Conservation (phyloP, 2,888 invertebrate genomes). For the Dryococelus australis region DNA sequence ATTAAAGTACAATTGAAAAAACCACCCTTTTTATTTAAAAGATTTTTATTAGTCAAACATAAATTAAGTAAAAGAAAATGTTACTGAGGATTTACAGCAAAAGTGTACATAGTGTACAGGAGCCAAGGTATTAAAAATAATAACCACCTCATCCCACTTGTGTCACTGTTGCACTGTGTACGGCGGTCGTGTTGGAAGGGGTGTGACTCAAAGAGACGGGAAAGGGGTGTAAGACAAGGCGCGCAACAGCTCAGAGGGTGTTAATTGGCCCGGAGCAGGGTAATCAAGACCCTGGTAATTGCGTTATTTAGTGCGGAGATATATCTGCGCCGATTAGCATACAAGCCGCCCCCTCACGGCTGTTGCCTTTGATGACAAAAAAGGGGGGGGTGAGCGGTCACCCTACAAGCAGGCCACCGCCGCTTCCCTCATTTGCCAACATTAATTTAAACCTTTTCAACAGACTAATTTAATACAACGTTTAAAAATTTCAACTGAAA, state of each 20-base stretch:
- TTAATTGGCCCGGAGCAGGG: conserved; percentile 13
- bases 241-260: conserved; percentile 21
- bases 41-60: background rate
- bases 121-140: too few species aligned
- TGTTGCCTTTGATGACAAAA: background rate
- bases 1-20: too few species aligned
- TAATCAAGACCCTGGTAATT: conserved; percentile 25
- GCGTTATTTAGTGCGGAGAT: conserved; percentile 12
- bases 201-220: background rate
- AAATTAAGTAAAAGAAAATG: background rate
- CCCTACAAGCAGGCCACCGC: background rate
- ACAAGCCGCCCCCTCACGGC: background rate
- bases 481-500: too few species aligned
- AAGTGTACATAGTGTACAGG: too few species aligned
- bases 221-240: conserved; percentile 21
- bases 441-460: background rate
- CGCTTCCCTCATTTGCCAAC: background rate
- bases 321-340: conserved; percentile 6
- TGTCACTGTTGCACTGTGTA: background rate
- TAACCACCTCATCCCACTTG: background rate
- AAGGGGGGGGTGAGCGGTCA: background rate
- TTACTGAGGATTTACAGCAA: background rate
- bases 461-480: background rate
- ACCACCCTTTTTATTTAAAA: too few species aligned
- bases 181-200: conserved; percentile 11